Conservation (phyloP, 2,888 invertebrate species). For the Oscheius sp. region DNA sequence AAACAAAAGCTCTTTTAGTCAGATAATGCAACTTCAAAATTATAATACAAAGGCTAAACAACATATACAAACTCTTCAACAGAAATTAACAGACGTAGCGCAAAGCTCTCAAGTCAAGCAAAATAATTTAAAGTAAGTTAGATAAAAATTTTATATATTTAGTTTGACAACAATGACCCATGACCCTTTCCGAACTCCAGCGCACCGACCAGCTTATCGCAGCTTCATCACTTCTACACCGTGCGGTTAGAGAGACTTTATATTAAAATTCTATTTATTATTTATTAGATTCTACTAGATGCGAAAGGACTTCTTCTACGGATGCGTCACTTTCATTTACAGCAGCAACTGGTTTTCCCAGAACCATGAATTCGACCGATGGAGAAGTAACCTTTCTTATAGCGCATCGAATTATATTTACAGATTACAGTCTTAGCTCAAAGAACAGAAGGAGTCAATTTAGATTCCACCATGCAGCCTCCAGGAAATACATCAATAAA, state of each 20-base stretch:
- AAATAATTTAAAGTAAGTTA: constrained; percentile 13
- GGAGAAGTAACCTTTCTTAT: neutral
- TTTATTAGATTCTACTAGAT: neutral
- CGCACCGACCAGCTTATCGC: neutral
- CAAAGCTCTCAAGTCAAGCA: neutral
- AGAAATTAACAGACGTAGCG: neutral
- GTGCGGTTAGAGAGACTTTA: neutral
- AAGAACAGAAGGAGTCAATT: constrained; percentile 1
- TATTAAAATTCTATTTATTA: neutral
- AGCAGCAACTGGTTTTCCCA: neutral
- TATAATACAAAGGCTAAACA: constrained; percentile 5
- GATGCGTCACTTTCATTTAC: neutral
- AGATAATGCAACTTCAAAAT: constrained; percentile 13
- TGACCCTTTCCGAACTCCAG: constrained; percentile 23
- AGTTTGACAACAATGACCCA: constrained; percentile 22
- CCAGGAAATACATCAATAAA: too few relatives aligned
- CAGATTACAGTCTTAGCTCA: neutral
- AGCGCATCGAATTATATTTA: neutral
- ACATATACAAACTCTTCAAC: neutral
- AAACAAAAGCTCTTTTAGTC: too few relatives aligned
- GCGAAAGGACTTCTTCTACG: neutral
- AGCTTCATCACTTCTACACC: constrained; percentile 25
- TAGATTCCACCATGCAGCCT: neutral
- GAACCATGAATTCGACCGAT: neutral
- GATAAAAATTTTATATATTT: neutral